These are phyloP conservation scores for Sitodiplosis mosellana DNA, from an alignment of 1,140 invertebrate species.

Conservation along the genomic window DNA sequence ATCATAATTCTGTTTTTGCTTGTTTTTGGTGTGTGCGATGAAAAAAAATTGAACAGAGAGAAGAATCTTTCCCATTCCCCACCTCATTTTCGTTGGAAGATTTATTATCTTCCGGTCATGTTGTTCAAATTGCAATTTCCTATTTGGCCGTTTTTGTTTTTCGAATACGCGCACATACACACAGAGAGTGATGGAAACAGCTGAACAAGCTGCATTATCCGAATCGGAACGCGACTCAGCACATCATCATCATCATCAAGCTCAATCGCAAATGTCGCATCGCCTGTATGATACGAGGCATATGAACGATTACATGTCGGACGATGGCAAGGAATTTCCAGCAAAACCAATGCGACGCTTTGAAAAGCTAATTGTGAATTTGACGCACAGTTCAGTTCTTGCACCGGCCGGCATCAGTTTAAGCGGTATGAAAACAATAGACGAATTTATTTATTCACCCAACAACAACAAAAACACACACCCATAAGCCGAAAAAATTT, in stretches of 20 bases:
- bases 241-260: conserved; percentile 28
- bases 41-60: conserved; percentile 6
- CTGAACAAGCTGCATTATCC: conserved; percentile 64
- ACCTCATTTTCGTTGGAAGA: neutral
- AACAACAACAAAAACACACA: neutral
- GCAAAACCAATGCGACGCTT: conserved; percentile 57
- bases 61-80: too few species aligned
- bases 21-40: too few species aligned
- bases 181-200: conserved; percentile 72
- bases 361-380: conserved; percentile 67
- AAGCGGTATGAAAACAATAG: conserved; percentile 2
- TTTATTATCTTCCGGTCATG: neutral
- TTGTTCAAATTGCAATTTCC: neutral
- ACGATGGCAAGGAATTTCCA: conserved; percentile 43
- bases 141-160: too few species aligned
- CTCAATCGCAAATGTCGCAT: conserved; percentile 18
- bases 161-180: conserved; percentile 12
- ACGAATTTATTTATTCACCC: neutral
- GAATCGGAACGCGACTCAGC: conserved; percentile 26
- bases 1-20: conserved; percentile 1
- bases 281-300: conserved; percentile 45
- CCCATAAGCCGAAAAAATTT: too few species aligned
- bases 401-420: conserved; percentile 48
- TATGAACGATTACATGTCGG: conserved; percentile 48
- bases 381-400: conserved; percentile 70